A percentile compares a stretch with the other conserved stretches of the same genome.
phyloP scores from a whole-genome alignment of 2,113 vertebrate species.

The Chaenocephalus aceratus region DNA sequence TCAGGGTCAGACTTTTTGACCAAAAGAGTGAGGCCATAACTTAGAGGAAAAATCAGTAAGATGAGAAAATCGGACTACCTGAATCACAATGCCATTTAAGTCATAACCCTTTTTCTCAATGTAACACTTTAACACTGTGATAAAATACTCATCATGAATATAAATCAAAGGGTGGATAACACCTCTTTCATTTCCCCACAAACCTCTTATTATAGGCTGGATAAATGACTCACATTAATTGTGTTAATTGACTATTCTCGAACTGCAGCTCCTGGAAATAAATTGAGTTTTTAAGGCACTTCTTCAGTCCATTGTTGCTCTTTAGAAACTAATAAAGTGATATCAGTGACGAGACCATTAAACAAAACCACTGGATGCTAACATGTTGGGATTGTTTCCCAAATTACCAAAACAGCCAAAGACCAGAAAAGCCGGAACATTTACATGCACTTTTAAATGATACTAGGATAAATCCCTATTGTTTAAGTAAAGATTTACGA shows the following conservation, averaged over 20 bases:
- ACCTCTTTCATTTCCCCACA: neutral
- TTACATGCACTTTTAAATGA: neutral
- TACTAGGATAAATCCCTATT: neutral
- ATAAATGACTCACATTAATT: slow-evolving; percentile 14
- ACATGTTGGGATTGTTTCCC: neutral
- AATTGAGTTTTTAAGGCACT: slow-evolving; percentile 1
- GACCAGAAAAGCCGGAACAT: neutral
- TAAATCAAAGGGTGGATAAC: neutral
- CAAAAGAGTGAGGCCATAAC: too few species aligned
- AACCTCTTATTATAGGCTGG: slow-evolving; percentile 1
- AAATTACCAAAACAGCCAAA: slow-evolving; percentile 8
- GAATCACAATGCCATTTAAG: neutral
- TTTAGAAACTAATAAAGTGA: slow-evolving; percentile 2
- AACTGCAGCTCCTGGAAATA: slow-evolving; percentile 20
- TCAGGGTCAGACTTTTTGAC: too few species aligned
- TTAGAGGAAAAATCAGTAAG: too few species aligned
- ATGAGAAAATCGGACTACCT: neutral
- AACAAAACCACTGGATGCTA: neutral
- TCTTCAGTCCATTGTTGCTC: slow-evolving; percentile 10
- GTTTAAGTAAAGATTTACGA: neutral
- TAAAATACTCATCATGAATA: neutral
- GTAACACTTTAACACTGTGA: neutral
- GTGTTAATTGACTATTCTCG: neutral
- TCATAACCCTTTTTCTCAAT: neutral
- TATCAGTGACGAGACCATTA: slow-evolving; percentile 15